phyloP scores from a whole-genome alignment of 2,888 invertebrate species.

The Melanophora roralis region DNA sequence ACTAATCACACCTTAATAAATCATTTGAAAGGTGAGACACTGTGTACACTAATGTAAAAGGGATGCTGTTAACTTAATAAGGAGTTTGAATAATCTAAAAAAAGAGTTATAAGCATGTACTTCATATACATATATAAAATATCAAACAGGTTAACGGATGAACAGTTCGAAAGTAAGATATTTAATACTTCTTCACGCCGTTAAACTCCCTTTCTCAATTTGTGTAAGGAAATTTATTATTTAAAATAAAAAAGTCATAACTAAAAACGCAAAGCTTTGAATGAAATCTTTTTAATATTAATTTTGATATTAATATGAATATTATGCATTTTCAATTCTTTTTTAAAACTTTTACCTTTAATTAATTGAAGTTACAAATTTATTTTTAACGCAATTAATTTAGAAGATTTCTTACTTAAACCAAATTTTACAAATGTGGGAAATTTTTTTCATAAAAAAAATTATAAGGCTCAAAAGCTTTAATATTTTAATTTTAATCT shows the following conservation, averaged over 20 bases:
- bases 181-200: constrained; percentile 16
- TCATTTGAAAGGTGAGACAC: constrained; percentile 76
- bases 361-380: constrained; percentile 7
- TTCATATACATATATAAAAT: background rate
- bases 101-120: background rate
- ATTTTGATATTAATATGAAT: background rate
- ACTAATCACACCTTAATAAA: constrained; percentile 76
- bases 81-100: constrained; percentile 1
- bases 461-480: too few relatives aligned
- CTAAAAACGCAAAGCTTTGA: too few relatives aligned
- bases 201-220: constrained; percentile 2
- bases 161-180: background rate
- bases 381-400: too few relatives aligned
- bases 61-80: constrained; percentile 45
- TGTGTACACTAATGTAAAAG: constrained; percentile 47
- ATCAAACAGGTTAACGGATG: background rate
- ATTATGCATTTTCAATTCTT: background rate
- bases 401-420: too few relatives aligned
- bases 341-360: background rate
- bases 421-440: too few relatives aligned
- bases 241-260: too few relatives aligned
- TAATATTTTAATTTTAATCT: too few relatives aligned
- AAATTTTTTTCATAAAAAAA: too few relatives aligned
- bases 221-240: too few relatives aligned
- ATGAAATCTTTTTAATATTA: too few relatives aligned